phyloP scores from a whole-genome alignment of 2,888 invertebrate genomes.

The Ochlodes sylvanus region DNA sequence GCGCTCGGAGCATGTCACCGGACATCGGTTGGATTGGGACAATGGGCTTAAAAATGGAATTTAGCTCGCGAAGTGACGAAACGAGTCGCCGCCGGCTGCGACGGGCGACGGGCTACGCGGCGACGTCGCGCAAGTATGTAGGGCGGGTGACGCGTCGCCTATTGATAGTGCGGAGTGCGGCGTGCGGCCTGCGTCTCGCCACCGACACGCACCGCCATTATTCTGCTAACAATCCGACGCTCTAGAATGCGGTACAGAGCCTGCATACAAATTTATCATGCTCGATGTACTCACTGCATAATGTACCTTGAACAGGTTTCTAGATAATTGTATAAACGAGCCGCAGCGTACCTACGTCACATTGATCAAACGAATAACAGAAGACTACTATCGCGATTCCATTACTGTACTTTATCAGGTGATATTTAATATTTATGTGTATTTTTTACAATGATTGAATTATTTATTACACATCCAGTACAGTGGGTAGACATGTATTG shows the following conservation, averaged over 20 bases:
- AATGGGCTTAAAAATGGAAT: constrained; percentile 70
- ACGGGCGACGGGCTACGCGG: constrained; percentile 46
- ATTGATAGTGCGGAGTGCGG: constrained; percentile 64
- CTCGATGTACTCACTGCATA: constrained; percentile 18
- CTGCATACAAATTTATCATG: constrained; percentile 43
- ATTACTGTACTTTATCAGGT: not conserved
- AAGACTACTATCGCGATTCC: not conserved
- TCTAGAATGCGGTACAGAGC: constrained; percentile 54
- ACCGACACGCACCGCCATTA: constrained; percentile 46
- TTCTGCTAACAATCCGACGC: constrained; percentile 50
- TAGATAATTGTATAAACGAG: constrained; percentile 10
- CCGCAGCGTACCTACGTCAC: constrained; percentile 6
- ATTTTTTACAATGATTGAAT: not conserved
- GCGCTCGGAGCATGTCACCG: constrained; percentile 20
- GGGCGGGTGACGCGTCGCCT: constrained; percentile 72
- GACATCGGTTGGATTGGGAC: constrained; percentile 54
- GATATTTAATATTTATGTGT: constrained; percentile 3
- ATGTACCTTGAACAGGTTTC: constrained; percentile 23
- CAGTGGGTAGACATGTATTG: not conserved
- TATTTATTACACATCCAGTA: not conserved
- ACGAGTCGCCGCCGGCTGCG: constrained; percentile 62
- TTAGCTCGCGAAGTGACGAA: constrained; percentile 72
- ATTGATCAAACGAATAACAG: not conserved
- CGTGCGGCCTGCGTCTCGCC: constrained; percentile 42
- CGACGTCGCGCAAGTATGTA: constrained; percentile 65